Percentiles rank a stretch among this genome's conserved stretches.
Evolutionary conservation across 2,888 invertebrate species (phyloP).

Genomic region (Ophraella communa): DNA sequence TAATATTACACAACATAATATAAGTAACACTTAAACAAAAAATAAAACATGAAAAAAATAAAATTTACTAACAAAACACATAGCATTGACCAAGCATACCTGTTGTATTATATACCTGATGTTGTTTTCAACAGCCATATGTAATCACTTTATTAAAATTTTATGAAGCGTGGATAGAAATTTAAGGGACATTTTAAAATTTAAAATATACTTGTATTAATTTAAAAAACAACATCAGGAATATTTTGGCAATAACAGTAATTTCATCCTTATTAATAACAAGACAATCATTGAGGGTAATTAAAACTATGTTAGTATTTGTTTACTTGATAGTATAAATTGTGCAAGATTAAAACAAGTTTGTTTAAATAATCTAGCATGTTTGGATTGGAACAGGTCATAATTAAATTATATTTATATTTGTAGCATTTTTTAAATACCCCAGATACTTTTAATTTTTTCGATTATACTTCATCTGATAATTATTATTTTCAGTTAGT

Average conservation of each 20-base stretch:
- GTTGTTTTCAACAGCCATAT: not conserved
- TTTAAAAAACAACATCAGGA: slow-evolving; percentile 13
- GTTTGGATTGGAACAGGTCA: no score
- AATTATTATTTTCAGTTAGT: no score
- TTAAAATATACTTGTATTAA: no score
- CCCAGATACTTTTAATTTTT: no score
- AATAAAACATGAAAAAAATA: slow-evolving; percentile 33
- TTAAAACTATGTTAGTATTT: slow-evolving; percentile 10
- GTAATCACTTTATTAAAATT: no score
- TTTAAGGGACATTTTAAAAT: no score
- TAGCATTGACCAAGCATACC: slow-evolving; percentile 12
- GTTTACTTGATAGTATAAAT: not conserved
- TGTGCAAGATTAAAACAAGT: not conserved
- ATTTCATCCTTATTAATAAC: not conserved
- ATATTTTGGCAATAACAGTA: slow-evolving; percentile 3
- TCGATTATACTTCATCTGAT: no score
- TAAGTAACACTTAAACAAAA: slow-evolving; percentile 32
- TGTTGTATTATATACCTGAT: slow-evolving; percentile 1
- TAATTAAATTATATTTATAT: no score
- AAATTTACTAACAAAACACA: slow-evolving; percentile 29
- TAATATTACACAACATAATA: slow-evolving; percentile 32
- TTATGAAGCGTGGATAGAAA: no score
- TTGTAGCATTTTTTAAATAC: no score
- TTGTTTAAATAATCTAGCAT: no score
- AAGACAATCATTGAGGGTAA: not conserved